Evolutionary conservation across 2,797 vertebrate genomes (phyloP).

Genomic region (Pithecia hirsuta): DNA sequence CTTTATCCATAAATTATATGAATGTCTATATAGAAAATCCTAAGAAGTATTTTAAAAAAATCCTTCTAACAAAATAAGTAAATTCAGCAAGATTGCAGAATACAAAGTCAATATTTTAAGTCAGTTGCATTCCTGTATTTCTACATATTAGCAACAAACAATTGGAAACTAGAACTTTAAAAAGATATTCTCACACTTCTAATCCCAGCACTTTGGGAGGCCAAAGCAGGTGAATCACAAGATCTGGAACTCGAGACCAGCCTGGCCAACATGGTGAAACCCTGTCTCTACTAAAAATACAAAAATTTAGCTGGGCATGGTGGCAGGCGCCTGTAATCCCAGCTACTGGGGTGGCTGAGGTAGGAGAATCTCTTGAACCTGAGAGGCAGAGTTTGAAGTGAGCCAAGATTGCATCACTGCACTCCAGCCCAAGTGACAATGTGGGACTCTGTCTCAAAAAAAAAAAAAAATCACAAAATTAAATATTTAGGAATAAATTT

Average conservation of each 20-base stretch:
- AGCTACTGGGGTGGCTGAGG: neutral
- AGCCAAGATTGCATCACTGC: neutral
- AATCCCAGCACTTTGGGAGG: neutral
- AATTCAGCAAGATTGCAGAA: neutral
- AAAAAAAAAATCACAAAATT: neutral
- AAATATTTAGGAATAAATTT: neutral
- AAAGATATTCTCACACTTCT: neutral
- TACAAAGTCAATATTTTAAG: neutral
- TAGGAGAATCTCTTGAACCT: neutral
- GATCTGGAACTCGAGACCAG: neutral
- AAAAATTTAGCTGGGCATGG: neutral
- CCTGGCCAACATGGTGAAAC: neutral
- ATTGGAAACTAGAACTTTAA: slow-evolving; percentile 11
- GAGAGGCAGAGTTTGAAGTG: neutral
- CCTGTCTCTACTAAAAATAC: neutral
- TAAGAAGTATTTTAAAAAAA: neutral
- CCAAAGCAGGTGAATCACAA: neutral
- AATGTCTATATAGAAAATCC: neutral
- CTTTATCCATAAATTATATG: neutral
- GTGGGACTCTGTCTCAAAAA: neutral
- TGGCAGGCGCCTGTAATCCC: neutral
- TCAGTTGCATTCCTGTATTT: neutral
- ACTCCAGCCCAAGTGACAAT: neutral
- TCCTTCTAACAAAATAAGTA: neutral
- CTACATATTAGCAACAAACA: neutral